phyloP scores from a whole-genome alignment of 2,888 invertebrate species.

The Nezara viridula region DNA sequence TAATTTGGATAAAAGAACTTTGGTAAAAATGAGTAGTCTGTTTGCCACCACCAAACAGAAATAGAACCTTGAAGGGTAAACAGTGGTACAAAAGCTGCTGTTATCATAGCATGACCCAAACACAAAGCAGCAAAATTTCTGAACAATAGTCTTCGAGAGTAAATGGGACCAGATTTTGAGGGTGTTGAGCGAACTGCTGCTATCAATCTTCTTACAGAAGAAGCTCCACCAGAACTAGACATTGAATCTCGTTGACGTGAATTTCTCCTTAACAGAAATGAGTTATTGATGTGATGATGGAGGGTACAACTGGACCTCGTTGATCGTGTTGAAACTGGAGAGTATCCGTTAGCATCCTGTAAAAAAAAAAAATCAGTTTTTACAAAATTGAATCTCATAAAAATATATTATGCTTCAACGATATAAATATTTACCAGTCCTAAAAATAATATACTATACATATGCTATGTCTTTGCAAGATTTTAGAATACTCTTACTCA shows the following conservation, averaged over 20 bases:
- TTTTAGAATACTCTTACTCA: no score
- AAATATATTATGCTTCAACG: no score
- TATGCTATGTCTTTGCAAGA: no score
- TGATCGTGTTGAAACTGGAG: slow-evolving; percentile 69
- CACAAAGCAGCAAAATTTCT: slow-evolving; percentile 70
- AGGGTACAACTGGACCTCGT: slow-evolving; percentile 72
- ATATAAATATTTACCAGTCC: no score
- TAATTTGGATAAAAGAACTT: slow-evolving; percentile 66
- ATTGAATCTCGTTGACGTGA: slow-evolving; percentile 75
- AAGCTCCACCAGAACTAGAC: slow-evolving; percentile 81
- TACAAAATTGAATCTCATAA: no score
- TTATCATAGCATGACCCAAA: slow-evolving; percentile 75
- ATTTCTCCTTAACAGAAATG: slow-evolving; percentile 66
- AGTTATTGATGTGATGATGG: slow-evolving; percentile 67
- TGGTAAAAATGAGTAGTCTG: slow-evolving; percentile 52
- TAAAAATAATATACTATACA: no score
- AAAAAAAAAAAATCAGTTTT: slow-evolving; percentile 60
- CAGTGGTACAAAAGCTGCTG: slow-evolving; percentile 77
- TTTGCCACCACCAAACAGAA: slow-evolving; percentile 70
- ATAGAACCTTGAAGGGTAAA: slow-evolving; percentile 73
- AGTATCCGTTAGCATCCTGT: slow-evolving; percentile 63
- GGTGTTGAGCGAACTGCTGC: slow-evolving; percentile 71
- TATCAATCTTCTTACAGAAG: slow-evolving; percentile 82
- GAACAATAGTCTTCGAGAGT: slow-evolving; percentile 67
- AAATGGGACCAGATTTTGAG: slow-evolving; percentile 67